A percentile compares a stretch with the other conserved stretches of the same genome.
Conservation (phyloP, 2,113 vertebrate species). For the Lagopus muta region DNA sequence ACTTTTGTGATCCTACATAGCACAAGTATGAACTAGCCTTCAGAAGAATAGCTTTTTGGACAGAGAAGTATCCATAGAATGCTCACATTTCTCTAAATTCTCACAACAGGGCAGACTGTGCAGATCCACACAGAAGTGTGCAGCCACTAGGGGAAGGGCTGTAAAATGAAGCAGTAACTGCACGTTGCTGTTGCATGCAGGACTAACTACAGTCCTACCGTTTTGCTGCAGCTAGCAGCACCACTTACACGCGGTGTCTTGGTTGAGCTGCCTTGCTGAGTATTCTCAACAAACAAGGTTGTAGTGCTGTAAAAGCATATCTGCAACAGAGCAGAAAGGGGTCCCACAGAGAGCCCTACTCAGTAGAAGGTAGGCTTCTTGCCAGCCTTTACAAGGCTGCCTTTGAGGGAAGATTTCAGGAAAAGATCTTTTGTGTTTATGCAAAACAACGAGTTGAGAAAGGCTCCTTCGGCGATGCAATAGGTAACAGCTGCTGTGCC, state of each 20-base stretch:
- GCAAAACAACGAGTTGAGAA: constrained; percentile 10
- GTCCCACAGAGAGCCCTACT: not conserved
- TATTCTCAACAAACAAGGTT: accelerated
- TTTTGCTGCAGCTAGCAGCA: not conserved
- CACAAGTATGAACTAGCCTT: not conserved
- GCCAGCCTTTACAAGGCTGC: not conserved
- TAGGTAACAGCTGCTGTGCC: constrained; percentile 50
- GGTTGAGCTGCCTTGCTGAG: not conserved
- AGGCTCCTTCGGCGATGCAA: not conserved
- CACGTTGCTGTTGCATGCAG: accelerated
- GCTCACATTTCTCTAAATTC: accelerated
- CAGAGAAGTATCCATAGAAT: accelerated
- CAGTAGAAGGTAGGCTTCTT: not conserved
- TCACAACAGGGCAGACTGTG: not conserved
- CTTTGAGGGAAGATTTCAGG: not conserved
- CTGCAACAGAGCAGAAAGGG: not conserved
- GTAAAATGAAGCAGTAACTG: not conserved
- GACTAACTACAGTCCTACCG: accelerated
- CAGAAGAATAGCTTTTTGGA: not conserved
- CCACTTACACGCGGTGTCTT: not conserved
- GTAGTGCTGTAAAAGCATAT: not conserved
- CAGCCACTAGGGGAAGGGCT: not conserved
- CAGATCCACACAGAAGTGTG: not conserved
- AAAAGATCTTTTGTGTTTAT: not conserved
- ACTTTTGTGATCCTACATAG: not conserved